Evolutionary conservation across 53 echinoderm and acorn worm genomes (phyloP), one percentile per base, ranked within the genome.

Genomic region (Henricia sp.): DNA sequence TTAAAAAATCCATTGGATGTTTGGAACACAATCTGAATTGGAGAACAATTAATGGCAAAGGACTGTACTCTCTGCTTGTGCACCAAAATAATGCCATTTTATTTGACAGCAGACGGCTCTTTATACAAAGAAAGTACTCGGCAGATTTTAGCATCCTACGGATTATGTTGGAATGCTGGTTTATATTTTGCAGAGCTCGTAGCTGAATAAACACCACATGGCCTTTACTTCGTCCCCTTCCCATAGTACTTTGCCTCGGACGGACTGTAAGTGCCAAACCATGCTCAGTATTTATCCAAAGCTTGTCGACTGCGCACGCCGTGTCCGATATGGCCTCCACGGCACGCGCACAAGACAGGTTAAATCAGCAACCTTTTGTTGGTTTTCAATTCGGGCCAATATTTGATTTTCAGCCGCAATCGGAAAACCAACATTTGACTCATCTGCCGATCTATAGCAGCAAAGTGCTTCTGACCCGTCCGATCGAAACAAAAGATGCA

Each of bases 391-490:
- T 80, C 80, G 14, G 33, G 64, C 62, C 70, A 80, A 80, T 80
- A 80, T 80, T 80, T 80, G 63, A 80, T 62, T 80, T 62, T 50
- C 46, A 46, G 33, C 57, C 80, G 63, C 48, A 30, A 80, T 63
- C 80, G 48, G 80, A 80, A 80, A 80, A 80, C 80, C 64, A 80
- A 80, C 80, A 46, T 46, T 80, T 80, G 80, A 80, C 62, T 80
- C 80, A 80, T 65, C 80, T 43, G 63, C 42, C 80, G 80, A 80
- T 80, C 80, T 35, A 80, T 80, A 62, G 63, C 30, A 37, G 64
- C 27, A 80, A 80, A 80, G 80, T 80, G 21, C 80, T 46, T 16
- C 50, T 80, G 80, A 80, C 80, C 80, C 63, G 63, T 25, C 1
- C 1, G 40, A 10, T 24, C 52, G 20, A 6, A 60, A 6, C 33